Evolutionary conservation across 1,140 invertebrate genomes (phyloP).

Genomic region (Dufourea novaeangliae): DNA sequence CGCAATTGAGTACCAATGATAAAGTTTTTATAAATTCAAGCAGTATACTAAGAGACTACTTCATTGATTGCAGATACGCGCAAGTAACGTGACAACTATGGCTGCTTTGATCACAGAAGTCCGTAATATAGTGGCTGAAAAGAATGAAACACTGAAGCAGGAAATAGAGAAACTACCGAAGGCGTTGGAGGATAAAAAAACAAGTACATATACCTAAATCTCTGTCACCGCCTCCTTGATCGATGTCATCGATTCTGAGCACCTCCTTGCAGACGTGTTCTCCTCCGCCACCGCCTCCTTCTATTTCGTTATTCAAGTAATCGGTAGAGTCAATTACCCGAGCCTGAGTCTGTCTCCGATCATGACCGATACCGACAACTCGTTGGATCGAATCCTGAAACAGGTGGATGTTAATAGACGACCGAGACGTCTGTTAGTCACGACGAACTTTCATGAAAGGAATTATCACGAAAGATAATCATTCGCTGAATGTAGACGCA

Average conservation of each 20-base stretch:
- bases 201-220: too few species aligned
- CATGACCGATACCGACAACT: slow-evolving; percentile 51
- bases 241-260: slow-evolving; percentile 2
- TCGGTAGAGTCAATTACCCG: slow-evolving; percentile 38
- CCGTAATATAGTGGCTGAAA: slow-evolving; percentile 53
- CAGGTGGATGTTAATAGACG: slow-evolving; percentile 61
- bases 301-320: slow-evolving; percentile 48
- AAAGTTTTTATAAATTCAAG: not conserved
- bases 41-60: too few species aligned
- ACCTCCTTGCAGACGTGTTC: not conserved
- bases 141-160: slow-evolving; percentile 50
- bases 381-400: slow-evolving; percentile 62
- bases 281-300: slow-evolving; percentile 25
- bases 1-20: not conserved
- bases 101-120: slow-evolving; percentile 57
- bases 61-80: slow-evolving; percentile 51
- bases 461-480: slow-evolving; percentile 39
- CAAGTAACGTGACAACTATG: slow-evolving; percentile 39
- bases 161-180: slow-evolving; percentile 61
- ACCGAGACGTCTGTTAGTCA: slow-evolving; percentile 44
- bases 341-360: slow-evolving; percentile 69
- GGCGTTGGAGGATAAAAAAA: slow-evolving; percentile 44
- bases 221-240: slow-evolving; percentile 20
- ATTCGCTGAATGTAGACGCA: slow-evolving; percentile 7
- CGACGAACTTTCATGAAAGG: slow-evolving; percentile 43